Conservation (phyloP, 1,140 invertebrate genomes). For the Monochamus saltuarius region DNA sequence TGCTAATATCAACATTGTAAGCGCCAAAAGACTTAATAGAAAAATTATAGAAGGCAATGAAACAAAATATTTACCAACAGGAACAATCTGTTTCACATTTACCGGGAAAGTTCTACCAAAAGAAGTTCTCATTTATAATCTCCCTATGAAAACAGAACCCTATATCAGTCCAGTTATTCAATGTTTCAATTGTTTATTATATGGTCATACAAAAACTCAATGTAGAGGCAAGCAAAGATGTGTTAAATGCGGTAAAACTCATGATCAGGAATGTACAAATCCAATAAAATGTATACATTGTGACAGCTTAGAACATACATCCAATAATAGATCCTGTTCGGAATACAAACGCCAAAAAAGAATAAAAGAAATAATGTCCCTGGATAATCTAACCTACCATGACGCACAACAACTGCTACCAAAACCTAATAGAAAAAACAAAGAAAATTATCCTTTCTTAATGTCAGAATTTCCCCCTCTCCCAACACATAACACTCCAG, state of each 20-base stretch:
- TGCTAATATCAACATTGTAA: neutral
- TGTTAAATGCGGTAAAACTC: constrained; percentile 1
- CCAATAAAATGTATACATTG: constrained; percentile 15
- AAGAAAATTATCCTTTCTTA: neutral
- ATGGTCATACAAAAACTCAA: constrained; percentile 10
- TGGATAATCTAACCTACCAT: constrained; percentile 17
- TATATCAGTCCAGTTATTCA: constrained; percentile 18
- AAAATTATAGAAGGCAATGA: constrained; percentile 10
- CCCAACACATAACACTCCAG: neutral
- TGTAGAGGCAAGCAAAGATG: constrained; percentile 17
- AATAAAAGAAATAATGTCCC: constrained; percentile 22
- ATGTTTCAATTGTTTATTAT: constrained; percentile 18
- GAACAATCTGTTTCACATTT: constrained; percentile 16
- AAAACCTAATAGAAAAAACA: neutral
- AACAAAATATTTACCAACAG: neutral
- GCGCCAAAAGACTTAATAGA: constrained; percentile 12
- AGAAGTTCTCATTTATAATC: constrained; percentile 3
- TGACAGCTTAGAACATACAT: constrained; percentile 8
- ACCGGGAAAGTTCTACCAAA: constrained; percentile 14
- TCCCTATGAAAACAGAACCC: neutral
- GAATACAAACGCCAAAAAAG: constrained; percentile 21
- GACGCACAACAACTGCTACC: constrained; percentile 9
- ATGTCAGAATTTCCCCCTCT: neutral
- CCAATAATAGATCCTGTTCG: constrained; percentile 16
- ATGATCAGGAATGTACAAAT: constrained; percentile 5